phyloP scores from a whole-genome alignment of 2,888 invertebrate genomes.

The Abscondita cerata region DNA sequence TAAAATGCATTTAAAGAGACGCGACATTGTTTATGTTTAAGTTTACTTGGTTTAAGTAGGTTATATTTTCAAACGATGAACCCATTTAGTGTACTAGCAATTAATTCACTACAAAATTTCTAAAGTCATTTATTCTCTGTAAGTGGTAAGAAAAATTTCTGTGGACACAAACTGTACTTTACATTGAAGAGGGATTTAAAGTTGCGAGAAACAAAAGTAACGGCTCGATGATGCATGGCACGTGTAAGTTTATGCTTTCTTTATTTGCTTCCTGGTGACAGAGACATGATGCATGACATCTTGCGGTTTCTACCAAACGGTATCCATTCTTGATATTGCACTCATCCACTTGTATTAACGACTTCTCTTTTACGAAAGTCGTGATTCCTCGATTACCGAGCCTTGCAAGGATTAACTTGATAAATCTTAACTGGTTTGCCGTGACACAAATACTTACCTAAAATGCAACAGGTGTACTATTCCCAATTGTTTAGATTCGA shows the following conservation, averaged over 20 bases:
- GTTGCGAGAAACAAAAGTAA: constrained; percentile 28
- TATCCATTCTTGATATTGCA: constrained; percentile 15
- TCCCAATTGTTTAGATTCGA: background rate
- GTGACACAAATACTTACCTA: constrained; percentile 35
- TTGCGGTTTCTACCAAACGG: constrained; percentile 26
- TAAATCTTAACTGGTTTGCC: constrained; percentile 34
- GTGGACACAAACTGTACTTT: constrained; percentile 9
- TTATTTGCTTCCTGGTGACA: constrained; percentile 35
- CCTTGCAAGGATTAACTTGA: too few species aligned
- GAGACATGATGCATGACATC: constrained; percentile 31
- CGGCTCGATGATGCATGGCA: constrained; percentile 28
- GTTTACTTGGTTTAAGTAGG: too few species aligned
- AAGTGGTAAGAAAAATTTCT: too few species aligned
- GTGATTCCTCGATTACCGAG: constrained; percentile 19
- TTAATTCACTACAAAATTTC: constrained; percentile 1
- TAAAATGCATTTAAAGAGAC: too few species aligned
- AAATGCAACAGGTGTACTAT: constrained; percentile 30
- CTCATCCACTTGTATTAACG: constrained; percentile 11
- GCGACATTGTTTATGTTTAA: too few species aligned
- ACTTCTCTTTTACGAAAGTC: constrained; percentile 6
- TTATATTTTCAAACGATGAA: too few species aligned
- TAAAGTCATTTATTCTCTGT: constrained; percentile 2
- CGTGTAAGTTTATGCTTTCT: constrained; percentile 27
- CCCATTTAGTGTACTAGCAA: background rate
- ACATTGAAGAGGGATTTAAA: background rate